Evolutionary conservation across 2,888 invertebrate species (phyloP), one percentile per base, ranked within the genome.

Genomic region (Nephrotoma flavescens): DNA sequence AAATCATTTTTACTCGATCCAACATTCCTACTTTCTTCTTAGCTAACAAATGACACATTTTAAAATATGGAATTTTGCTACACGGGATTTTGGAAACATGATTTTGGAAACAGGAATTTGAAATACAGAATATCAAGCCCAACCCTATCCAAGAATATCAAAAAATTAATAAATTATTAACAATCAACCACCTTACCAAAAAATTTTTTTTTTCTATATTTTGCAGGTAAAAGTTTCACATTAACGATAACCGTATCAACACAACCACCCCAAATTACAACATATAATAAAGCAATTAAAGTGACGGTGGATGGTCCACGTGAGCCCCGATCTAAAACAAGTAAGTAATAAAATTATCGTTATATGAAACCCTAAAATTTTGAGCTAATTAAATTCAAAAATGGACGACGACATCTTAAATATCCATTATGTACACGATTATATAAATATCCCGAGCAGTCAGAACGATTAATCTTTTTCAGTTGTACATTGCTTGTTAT

Each of bases 301-400:
- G 98, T 99, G 89, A 99, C 99, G 41, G 98, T 99, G 87, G 99
- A 99, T 92, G 99, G 99, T 89, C 99, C 99, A 9, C 92, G 99
- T 89, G 98, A 98, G 92, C 98, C 99, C 6, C 93, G 98, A 90
- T 97, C 97, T 89, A 97, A 97, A 93, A 97, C 97, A 93, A 96
- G 96, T 96, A 94, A 95, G 96, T 91, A 90, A 45, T 31, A 6
- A 6, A 41, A 41, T 41, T 83, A 12, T 83, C 31, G 42, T 44
- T 19, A 15, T 86, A 11, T n/a, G 5, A 84, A 31, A 71, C 4
- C 5, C 0, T 0, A 12, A 47, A 12, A 47, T 12, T 31, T 4
- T 6, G 31, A 9, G 31, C 19, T 31, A 71, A 71, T 71, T 71
- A 11, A 71, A 71, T 71, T 71, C 31, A 71, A 71, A 71, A 71